Evolutionary conservation across 2,797 vertebrate genomes (phyloP).

Genomic region (Sciaenops ocellatus): DNA sequence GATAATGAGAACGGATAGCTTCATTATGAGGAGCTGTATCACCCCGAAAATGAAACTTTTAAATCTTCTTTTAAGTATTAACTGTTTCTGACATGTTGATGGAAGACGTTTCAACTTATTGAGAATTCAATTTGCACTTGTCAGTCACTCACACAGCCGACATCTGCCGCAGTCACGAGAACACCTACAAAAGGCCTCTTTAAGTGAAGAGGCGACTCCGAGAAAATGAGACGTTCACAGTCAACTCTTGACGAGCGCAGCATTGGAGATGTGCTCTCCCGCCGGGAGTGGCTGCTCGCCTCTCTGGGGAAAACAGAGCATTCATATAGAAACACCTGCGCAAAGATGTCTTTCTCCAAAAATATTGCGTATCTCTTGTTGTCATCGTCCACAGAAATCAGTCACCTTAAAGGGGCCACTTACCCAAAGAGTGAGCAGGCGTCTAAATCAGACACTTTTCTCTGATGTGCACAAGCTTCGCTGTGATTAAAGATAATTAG

Average conservation of each 20-base stretch:
- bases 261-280: not conserved
- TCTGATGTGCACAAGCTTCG: slow-evolving; percentile 41
- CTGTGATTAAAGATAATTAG: slow-evolving; percentile 70
- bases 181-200: slow-evolving; percentile 29
- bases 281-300: slow-evolving; percentile 15
- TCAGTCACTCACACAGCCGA: slow-evolving; percentile 49
- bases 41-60: not conserved
- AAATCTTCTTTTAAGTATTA: not conserved
- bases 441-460: slow-evolving; percentile 46
- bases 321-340: slow-evolving; percentile 65
- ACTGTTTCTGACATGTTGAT: slow-evolving; percentile 7
- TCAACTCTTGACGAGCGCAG: slow-evolving; percentile 12
- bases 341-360: slow-evolving; percentile 23
- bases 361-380: slow-evolving; percentile 10
- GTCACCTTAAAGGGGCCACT: slow-evolving; percentile 20
- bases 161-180: slow-evolving; percentile 30
- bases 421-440: slow-evolving; percentile 17
- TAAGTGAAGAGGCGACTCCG: slow-evolving; percentile 41
- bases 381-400: slow-evolving; percentile 37
- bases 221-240: slow-evolving; percentile 42
- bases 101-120: not conserved
- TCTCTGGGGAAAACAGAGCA: slow-evolving; percentile 23
- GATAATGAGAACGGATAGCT: not conserved
- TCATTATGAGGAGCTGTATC: not conserved
- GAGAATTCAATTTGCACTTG: slow-evolving; percentile 60